Percentiles rank a stretch among this genome's conserved stretches.
Evolutionary conservation across 2,797 vertebrate species (phyloP).

Genomic region (Gobionotothen gibberifrons): DNA sequence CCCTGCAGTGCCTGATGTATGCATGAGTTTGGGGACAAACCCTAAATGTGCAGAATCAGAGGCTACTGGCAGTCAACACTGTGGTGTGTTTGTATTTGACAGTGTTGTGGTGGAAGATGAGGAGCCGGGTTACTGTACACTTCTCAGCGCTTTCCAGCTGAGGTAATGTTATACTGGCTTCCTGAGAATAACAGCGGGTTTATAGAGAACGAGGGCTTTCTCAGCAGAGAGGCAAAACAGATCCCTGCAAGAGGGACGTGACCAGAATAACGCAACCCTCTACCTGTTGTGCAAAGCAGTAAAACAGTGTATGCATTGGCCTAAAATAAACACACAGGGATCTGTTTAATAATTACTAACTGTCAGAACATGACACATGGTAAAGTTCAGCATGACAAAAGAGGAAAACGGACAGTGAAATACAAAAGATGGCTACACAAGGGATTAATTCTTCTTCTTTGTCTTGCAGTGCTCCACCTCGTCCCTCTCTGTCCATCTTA

Average conservation of each 20-base stretch:
- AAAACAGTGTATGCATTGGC: constrained; percentile 19
- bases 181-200: constrained; percentile 51
- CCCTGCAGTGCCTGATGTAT: constrained; percentile 11
- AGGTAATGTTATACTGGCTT: constrained; percentile 54
- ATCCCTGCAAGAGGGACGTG: constrained; percentile 39
- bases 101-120: constrained; percentile 44
- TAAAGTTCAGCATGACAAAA: constrained; percentile 30
- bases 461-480: constrained; percentile 21
- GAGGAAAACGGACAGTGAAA: constrained; percentile 9
- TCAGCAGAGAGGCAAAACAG: constrained; percentile 54
- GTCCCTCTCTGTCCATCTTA: constrained; percentile 28
- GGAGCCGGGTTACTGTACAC: constrained; percentile 34
- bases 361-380: constrained; percentile 27
- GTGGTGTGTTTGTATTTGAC: constrained; percentile 56
- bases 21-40: constrained; percentile 9
- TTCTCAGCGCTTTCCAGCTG: constrained; percentile 28
- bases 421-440: constrained; percentile 30
- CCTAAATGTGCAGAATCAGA: constrained; percentile 11
- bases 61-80: constrained; percentile 27
- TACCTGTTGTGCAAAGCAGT: constrained; percentile 46
- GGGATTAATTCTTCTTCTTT: background rate
- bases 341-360: constrained; percentile 24
- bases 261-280: constrained; percentile 29
- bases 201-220: constrained; percentile 46
- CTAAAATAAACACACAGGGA: constrained; percentile 8